Evolutionary conservation across 2,113 vertebrate species (phyloP).

Genomic region (Bufo bufo): DNA sequence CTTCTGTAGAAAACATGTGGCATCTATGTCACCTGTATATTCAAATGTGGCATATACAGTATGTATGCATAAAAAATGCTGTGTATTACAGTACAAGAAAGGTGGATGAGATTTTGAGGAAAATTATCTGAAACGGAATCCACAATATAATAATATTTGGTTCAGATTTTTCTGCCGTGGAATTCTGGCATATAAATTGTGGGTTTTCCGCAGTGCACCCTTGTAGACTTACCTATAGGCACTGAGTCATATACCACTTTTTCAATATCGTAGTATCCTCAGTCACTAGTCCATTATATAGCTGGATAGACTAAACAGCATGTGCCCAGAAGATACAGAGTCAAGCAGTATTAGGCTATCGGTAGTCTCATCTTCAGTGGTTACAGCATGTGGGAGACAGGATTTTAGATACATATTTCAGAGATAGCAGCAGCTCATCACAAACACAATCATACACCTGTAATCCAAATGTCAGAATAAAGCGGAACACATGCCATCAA

Average conservation of each 20-base stretch:
- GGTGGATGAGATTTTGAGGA: too few relatives aligned
- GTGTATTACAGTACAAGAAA: too few relatives aligned
- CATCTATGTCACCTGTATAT: too few relatives aligned
- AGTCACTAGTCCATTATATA: background rate
- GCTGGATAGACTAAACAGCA: background rate
- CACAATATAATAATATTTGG: too few relatives aligned
- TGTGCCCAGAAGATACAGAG: slow-evolving; percentile 1
- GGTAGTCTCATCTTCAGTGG: slow-evolving; percentile 69
- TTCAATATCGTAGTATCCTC: background rate
- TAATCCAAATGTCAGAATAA: slow-evolving; percentile 81
- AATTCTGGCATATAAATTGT: too few relatives aligned
- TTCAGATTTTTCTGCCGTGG: too few relatives aligned
- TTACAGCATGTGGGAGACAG: slow-evolving; percentile 76
- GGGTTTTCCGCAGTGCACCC: too few relatives aligned
- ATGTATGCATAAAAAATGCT: too few relatives aligned
- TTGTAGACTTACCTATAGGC: too few relatives aligned
- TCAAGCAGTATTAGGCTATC: background rate
- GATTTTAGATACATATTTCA: slow-evolving; percentile 77
- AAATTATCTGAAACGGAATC: too few relatives aligned
- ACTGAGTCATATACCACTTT: background rate
- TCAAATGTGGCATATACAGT: too few relatives aligned
- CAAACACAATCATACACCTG: slow-evolving; percentile 80
- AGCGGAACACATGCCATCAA: slow-evolving; percentile 77
- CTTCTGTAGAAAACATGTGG: too few relatives aligned
- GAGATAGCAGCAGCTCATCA: slow-evolving; percentile 81